Conservation (phyloP, 2,888 invertebrate species). For the Leucania comma region DNA sequence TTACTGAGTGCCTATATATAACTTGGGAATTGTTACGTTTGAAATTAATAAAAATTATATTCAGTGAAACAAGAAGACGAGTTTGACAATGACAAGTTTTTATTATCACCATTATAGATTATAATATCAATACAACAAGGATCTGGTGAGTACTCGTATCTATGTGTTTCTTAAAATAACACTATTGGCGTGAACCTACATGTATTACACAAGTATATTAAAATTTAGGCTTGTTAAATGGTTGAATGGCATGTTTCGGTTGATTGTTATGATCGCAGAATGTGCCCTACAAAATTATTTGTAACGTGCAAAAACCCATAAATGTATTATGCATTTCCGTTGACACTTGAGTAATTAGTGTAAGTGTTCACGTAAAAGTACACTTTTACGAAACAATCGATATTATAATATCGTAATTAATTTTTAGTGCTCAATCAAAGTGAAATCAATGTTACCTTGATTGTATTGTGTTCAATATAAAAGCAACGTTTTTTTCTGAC, state of each 20-base stretch:
- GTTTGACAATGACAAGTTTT: too few species aligned
- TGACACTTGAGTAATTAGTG: conserved; percentile 51
- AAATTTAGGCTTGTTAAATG: not conserved
- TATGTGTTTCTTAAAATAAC: not conserved
- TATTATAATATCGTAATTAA: conserved; percentile 46
- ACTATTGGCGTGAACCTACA: not conserved
- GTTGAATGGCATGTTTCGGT: not conserved
- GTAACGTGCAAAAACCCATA: not conserved
- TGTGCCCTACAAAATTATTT: conserved; percentile 2
- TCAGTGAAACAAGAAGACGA: too few species aligned
- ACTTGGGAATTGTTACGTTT: too few species aligned
- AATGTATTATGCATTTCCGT: conserved; percentile 32
- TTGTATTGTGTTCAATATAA: conserved; percentile 51
- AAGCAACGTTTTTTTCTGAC: conserved; percentile 34
- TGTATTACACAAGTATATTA: not conserved
- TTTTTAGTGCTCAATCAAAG: conserved; percentile 48
- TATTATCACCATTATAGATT: too few species aligned
- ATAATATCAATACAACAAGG: too few species aligned
- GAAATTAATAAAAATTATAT: too few species aligned
- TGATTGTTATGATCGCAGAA: not conserved
- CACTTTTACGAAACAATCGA: conserved; percentile 54
- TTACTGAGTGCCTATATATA: too few species aligned
- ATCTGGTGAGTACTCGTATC: not conserved
- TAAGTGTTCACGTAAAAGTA: conserved; percentile 51
- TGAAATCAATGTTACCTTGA: conserved; percentile 57